A percentile compares a stretch with the other conserved stretches of the same genome.
These are phyloP conservation scores for Campoletis sonorensis DNA, from an alignment of 1,140 invertebrate species.

Conservation along the genomic window DNA sequence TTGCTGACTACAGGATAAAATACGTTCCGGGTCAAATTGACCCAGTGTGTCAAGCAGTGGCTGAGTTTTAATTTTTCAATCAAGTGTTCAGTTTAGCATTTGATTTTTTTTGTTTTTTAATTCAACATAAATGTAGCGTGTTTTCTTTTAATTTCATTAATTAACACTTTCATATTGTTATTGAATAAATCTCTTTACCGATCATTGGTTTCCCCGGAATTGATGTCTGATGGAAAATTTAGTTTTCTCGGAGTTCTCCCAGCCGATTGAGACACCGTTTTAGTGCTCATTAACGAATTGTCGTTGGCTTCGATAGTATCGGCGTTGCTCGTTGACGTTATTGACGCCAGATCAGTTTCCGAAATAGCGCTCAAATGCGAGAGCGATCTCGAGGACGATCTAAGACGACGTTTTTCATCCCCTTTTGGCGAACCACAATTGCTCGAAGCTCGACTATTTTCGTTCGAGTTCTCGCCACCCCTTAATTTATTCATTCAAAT, in stretches of 20 bases:
- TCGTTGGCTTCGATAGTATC: slow-evolving; percentile 13
- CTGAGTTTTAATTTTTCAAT: too few relatives aligned
- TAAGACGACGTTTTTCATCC: slow-evolving; percentile 49
- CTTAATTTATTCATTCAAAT: slow-evolving; percentile 51
- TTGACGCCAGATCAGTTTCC: slow-evolving; percentile 12
- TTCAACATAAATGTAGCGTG: background rate
- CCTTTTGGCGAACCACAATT: slow-evolving; percentile 54
- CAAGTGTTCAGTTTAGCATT: too few relatives aligned
- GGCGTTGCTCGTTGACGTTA: slow-evolving; percentile 24
- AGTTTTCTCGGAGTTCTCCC: slow-evolving; percentile 32
- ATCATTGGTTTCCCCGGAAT: background rate
- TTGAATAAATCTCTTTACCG: background rate
- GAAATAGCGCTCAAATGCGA: slow-evolving; percentile 34
- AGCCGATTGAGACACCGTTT: slow-evolving; percentile 24
- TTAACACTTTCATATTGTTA: background rate
- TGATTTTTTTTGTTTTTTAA: too few relatives aligned
- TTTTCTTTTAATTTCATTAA: background rate
- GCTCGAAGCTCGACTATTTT: slow-evolving; percentile 60
- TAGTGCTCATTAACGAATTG: background rate
- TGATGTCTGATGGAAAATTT: background rate
- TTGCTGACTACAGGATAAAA: too few relatives aligned
- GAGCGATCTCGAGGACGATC: slow-evolving; percentile 34
- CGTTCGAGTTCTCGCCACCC: slow-evolving; percentile 54
- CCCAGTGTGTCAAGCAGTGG: too few relatives aligned
- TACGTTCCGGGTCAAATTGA: too few relatives aligned